Conservation (phyloP, 2,888 invertebrate genomes). For the Perizoma flavofasciatum region DNA sequence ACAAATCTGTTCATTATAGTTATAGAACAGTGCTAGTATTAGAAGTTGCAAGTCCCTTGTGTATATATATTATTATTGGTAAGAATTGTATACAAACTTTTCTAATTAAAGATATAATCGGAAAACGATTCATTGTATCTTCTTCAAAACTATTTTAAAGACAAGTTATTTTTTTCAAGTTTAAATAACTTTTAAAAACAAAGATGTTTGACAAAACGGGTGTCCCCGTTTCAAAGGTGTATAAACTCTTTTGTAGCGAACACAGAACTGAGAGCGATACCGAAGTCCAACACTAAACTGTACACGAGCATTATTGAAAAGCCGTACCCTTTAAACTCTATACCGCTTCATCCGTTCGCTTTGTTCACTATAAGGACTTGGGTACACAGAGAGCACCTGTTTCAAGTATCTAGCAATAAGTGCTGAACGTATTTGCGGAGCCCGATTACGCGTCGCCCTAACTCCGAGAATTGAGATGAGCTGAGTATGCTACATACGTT, state of each 20-base stretch:
- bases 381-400: conserved; percentile 71
- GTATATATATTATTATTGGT: too few species aligned
- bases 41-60: not conserved
- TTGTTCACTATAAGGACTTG: conserved; percentile 69
- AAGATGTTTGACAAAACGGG: not conserved
- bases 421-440: conserved; percentile 78
- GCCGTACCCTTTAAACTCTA: conserved; percentile 51
- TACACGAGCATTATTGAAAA: conserved; percentile 39
- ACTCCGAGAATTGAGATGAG: conserved; percentile 51
- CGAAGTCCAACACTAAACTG: conserved; percentile 38
- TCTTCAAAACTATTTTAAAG: too few species aligned
- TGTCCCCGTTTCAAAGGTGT: not conserved
- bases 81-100: too few species aligned
- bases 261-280: conserved; percentile 16
- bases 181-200: too few species aligned
- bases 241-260: conserved; percentile 19
- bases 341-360: conserved; percentile 61
- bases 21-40: not conserved
- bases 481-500: conserved; percentile 34
- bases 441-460: conserved; percentile 69
- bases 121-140: too few species aligned
- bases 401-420: conserved; percentile 73
- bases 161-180: too few species aligned
- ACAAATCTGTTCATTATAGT: not conserved
- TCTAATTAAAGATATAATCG: too few species aligned